Base-by-base conservation (phyloP, 2,797 vertebrate genomes). In the Lateolabrax maculatus region DNA sequence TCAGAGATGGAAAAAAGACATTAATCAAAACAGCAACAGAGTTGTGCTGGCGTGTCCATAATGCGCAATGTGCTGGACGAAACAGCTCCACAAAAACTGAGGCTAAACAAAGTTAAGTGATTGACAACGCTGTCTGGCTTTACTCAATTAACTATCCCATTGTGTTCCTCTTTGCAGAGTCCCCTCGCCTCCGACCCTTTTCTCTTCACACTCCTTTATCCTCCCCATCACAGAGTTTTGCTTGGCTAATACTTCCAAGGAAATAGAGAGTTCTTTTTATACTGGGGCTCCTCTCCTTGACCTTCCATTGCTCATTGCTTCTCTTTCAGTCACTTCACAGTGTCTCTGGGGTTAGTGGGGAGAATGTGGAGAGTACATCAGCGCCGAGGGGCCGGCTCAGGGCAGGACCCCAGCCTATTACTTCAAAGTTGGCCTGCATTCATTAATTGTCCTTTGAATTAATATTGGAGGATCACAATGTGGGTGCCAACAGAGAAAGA, bases 371-470 rank as follows among this genome's bases (percentile, higher is more conserved):
- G 96, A 98, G 98, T 98, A 97, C 97, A 98, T 99, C 98, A 98
- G 96, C 96, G 94, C 93, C 81, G 93, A 97, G 98, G 97, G 98
- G 98, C 97, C 95, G 96, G 92, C 96, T 96, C 94, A 86, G 96
- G 95, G 94, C 95, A 96, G 93, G 97, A 97, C 97, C 97, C 95
- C 95, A 93, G 96, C 96, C 96, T 95, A 94, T 95, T 94, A 98
- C 98, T 99, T 99, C 98, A 99, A 99, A 99, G 97, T 98, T 98
- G 96, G 95, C 94, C 95, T 96, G 98, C 98, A 99, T 99, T 99
- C 98, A 99, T 99, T 99, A 99, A 99, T 99, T 99, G 98, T 97
- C 97, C 97, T 99, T 99, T 99, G 98, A 99, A 99, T 99, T 99
- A 98, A 99, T 99, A 99, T 99, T 97, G 97, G 97, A 95, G 97